phyloP scores from a whole-genome alignment of 1,140 invertebrate genomes.

The Gryon sp. region DNA sequence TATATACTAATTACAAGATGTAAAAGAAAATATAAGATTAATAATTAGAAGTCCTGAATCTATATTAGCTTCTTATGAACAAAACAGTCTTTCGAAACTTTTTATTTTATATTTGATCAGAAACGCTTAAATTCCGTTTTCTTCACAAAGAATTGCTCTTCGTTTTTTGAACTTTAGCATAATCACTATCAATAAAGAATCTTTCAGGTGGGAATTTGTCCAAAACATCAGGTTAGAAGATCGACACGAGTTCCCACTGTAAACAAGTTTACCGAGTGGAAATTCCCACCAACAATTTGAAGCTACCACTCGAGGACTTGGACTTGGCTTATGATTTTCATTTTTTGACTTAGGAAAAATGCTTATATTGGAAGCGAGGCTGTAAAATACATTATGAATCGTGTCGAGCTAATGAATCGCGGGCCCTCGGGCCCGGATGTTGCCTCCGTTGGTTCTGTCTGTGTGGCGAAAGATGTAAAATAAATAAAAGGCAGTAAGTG shows the following conservation, averaged over 20 bases:
- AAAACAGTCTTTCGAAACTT: no score
- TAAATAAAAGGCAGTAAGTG: conserved; percentile 80
- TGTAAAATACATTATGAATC: conserved; percentile 36
- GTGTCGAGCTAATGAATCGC: conserved; percentile 72
- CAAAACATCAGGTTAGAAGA: conserved; percentile 22
- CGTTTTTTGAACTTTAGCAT: conserved; percentile 17
- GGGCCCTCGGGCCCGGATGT: conserved; percentile 75
- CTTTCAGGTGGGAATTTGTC: conserved; percentile 34
- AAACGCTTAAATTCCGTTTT: no score
- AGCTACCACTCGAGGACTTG: no score
- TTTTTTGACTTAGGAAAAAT: background rate
- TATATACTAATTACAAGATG: no score
- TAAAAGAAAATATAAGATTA: no score
- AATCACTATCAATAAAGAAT: conserved; percentile 20
- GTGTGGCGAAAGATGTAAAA: conserved; percentile 75
- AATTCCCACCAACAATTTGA: conserved; percentile 36
- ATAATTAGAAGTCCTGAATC: no score
- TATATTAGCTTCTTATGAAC: no score
- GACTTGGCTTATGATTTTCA: conserved; percentile 2
- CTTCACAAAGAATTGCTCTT: conserved; percentile 8
- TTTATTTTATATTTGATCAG: no score
- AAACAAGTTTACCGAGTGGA: conserved; percentile 18
- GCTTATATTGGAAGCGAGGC: no score
- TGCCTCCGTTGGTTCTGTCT: conserved; percentile 69
- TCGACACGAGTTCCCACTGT: conserved; percentile 33